phyloP scores from a whole-genome alignment of 2,888 invertebrate species.

The Amphipyra berbera region DNA sequence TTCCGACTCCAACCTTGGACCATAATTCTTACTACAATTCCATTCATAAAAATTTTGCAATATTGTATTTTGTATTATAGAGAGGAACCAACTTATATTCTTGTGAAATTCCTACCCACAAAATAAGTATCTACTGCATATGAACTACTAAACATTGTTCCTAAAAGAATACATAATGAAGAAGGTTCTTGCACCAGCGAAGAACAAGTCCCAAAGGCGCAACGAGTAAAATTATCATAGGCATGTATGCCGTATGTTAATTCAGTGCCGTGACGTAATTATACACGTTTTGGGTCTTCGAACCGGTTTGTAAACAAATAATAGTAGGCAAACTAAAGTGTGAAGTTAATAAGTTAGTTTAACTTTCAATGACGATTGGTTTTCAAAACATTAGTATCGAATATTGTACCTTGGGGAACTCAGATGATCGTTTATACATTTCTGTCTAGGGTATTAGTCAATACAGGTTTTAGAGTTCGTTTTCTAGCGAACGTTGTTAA shows the following conservation, averaged over 20 bases:
- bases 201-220: constrained; percentile 28
- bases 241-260: constrained; percentile 57
- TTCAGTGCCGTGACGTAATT: constrained; percentile 61
- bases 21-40: too few species aligned
- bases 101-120: background rate
- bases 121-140: constrained; percentile 4
- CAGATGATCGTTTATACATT: background rate
- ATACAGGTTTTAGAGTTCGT: background rate
- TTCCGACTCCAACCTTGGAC: too few species aligned
- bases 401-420: constrained; percentile 6
- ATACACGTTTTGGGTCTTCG: constrained; percentile 61
- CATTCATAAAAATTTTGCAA: too few species aligned
- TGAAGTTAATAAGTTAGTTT: constrained; percentile 21
- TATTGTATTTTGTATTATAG: too few species aligned
- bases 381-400: constrained; percentile 1
- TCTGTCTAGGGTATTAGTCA: background rate
- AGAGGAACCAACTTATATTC: too few species aligned
- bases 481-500: constrained; percentile 6
- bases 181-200: constrained; percentile 24
- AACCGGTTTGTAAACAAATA: constrained; percentile 68
- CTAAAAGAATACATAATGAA: constrained; percentile 37
- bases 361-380: constrained; percentile 17
- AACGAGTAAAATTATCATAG: constrained; percentile 51
- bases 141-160: constrained; percentile 22
- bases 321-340: constrained; percentile 26